These are phyloP conservation scores for Netelia virgata DNA, from an alignment of 2,888 invertebrate genomes.

Conservation along the genomic window DNA sequence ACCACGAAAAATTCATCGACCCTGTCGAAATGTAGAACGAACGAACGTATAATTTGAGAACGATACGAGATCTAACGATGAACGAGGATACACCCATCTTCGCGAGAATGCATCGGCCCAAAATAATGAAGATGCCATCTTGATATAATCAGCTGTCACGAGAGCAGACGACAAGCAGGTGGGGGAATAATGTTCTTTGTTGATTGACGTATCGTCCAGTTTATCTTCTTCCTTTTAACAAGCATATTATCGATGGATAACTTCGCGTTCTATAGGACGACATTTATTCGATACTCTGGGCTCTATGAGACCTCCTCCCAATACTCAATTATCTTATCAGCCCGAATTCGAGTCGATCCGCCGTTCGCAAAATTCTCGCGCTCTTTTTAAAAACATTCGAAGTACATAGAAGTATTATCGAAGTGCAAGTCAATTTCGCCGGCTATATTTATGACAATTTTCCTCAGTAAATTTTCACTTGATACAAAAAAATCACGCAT, in stretches of 20 bases:
- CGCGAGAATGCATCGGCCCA: slow-evolving; percentile 61
- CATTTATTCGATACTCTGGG: too few species aligned
- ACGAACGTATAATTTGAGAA: background rate
- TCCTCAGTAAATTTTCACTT: background rate
- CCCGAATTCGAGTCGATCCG: background rate
- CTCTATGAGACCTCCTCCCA: too few species aligned
- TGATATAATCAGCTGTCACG: slow-evolving; percentile 77
- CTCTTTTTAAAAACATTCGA: slow-evolving; percentile 18
- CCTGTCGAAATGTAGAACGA: background rate
- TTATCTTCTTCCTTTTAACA: background rate
- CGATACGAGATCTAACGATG: background rate
- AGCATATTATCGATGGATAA: slow-evolving; percentile 8
- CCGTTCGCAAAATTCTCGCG: background rate
- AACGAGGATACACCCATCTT: slow-evolving; percentile 3
- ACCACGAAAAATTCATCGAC: background rate
- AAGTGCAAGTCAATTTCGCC: background rate
- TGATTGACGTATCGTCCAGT: slow-evolving; percentile 6
- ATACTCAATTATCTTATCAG: too few species aligned
- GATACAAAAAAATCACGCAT: background rate
- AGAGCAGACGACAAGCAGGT: slow-evolving; percentile 80
- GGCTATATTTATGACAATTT: too few species aligned
- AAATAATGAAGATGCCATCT: slow-evolving; percentile 69
- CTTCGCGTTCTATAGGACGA: too few species aligned
- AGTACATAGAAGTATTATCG: background rate
- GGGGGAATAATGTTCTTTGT: slow-evolving; percentile 44